Evolutionary conservation across 2,113 vertebrate genomes (phyloP).

Genomic region (Brienomyrus brachyistius): DNA sequence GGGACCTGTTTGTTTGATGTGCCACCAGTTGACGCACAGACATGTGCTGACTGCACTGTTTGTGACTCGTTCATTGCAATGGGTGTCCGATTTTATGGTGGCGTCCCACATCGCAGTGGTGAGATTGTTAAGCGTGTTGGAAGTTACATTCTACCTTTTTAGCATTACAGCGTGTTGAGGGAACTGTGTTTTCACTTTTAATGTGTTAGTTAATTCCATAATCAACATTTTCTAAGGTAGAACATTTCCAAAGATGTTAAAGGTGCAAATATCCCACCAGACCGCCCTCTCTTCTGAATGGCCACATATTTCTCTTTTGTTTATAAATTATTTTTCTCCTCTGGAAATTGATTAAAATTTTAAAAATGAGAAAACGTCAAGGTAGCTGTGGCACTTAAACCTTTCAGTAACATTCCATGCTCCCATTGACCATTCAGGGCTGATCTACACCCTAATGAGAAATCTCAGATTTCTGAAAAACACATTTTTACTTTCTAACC

Average conservation of each 20-base stretch:
- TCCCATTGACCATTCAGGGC: neutral
- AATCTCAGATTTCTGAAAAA: neutral
- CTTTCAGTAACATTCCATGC: neutral
- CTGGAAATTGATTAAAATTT: neutral
- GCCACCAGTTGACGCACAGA: slow-evolving; percentile 40
- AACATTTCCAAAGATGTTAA: neutral
- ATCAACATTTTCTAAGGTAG: neutral
- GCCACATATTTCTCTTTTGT: neutral
- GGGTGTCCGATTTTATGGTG: slow-evolving; percentile 55
- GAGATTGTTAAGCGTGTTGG: neutral
- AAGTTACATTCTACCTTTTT: neutral
- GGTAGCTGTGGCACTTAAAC: neutral
- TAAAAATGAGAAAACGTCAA: neutral
- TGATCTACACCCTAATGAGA: neutral
- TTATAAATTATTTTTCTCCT: neutral
- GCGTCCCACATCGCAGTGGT: slow-evolving; percentile 32
- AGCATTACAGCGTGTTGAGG: neutral
- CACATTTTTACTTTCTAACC: neutral
- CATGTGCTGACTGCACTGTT: neutral
- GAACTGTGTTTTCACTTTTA: neutral
- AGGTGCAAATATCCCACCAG: neutral
- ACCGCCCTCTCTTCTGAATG: neutral
- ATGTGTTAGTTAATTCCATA: neutral
- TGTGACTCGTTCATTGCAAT: slow-evolving; percentile 36
- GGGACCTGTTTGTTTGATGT: slow-evolving; percentile 44